A percentile compares a stretch with the other conserved stretches of the same genome.
Evolutionary conservation across 2,888 invertebrate species (phyloP).

Genomic region (Candidula unifasciata): DNA sequence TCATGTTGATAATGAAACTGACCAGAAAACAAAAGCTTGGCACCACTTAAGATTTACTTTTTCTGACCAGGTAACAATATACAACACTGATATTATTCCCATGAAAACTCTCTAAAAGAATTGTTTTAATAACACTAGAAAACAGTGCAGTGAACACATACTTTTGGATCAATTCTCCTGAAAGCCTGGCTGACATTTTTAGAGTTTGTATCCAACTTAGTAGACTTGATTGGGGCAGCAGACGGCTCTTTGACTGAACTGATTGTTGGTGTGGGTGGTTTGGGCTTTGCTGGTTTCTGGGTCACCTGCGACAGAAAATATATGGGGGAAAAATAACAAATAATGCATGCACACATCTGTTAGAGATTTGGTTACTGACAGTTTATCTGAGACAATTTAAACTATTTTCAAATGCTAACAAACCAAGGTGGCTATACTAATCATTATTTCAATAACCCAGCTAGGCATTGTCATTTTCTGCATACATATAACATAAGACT

Average conservation of each 20-base stretch:
- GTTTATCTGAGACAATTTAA: neutral
- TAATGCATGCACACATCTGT: neutral
- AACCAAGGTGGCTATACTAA: neutral
- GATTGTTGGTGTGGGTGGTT: conserved; percentile 53
- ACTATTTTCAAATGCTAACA: neutral
- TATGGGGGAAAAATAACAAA: neutral
- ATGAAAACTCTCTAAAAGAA: too few species aligned
- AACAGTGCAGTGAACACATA: conserved; percentile 40
- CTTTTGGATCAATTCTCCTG: conserved; percentile 70
- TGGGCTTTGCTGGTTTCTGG: conserved; percentile 65
- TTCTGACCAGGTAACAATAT: too few species aligned
- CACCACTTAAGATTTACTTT: too few species aligned
- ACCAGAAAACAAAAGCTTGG: too few species aligned
- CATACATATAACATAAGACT: too few species aligned
- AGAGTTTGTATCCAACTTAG: conserved; percentile 64
- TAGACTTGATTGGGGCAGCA: conserved; percentile 58
- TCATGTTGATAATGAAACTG: too few species aligned
- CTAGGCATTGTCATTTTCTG: too few species aligned
- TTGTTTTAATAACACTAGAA: too few species aligned
- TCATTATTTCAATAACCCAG: too few species aligned
- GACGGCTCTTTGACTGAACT: conserved; percentile 56
- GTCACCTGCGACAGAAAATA: conserved; percentile 56
- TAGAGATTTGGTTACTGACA: neutral
- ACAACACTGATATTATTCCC: too few species aligned
- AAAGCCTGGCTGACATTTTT: conserved; percentile 65